Base-by-base conservation (phyloP, 2,888 invertebrate genomes). In the Bhutanitis thaidina region DNA sequence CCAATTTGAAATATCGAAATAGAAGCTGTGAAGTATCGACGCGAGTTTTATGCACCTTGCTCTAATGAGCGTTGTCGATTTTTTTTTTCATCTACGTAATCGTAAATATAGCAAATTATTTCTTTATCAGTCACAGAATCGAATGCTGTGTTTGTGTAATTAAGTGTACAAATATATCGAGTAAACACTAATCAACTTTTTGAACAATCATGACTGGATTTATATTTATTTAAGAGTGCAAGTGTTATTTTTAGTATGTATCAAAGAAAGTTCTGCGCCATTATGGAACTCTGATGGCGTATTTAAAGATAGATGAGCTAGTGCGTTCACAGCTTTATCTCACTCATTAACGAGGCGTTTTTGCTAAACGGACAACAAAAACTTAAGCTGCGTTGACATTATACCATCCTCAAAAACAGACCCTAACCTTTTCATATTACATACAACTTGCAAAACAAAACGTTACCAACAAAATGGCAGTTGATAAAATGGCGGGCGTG, bases 401-500 rank as follows among this genome's bases (percentile, higher is more conserved):
- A 61, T 63, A 63, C 54, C 60, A 62, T 65, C 64, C 65, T 60
- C 60, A 55, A 64, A 59, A 59, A 62, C 1, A 29, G 43, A 60
- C 67, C 69, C 69, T 61, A 71, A 71, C 74, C 74, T 74, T 77
- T 77, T 75, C 71, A 66, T 53, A 48, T 49, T 54, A 52, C 56
- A 54, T 54, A 61, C 60, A 57, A 63, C 55, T 57, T 37, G 38
- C 67, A 51, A 69, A 81, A 86, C 84, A 87, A 83, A 84, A 78
- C 77, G 68, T 74, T 72, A 69, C 67, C 69, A 69, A 69, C 75
- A 82, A 81, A 84, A 81, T 75, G 76, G 76, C 69, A 59, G 60
- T 64, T 16, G 60, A 58, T 62, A 75, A 80, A 83, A 85, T 77
- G 79, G 79, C 75, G 63, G 62, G 67, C 65, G 55, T 72, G 72